Conservation (phyloP, 2,888 invertebrate genomes). For the Drosophila mulleri region DNA sequence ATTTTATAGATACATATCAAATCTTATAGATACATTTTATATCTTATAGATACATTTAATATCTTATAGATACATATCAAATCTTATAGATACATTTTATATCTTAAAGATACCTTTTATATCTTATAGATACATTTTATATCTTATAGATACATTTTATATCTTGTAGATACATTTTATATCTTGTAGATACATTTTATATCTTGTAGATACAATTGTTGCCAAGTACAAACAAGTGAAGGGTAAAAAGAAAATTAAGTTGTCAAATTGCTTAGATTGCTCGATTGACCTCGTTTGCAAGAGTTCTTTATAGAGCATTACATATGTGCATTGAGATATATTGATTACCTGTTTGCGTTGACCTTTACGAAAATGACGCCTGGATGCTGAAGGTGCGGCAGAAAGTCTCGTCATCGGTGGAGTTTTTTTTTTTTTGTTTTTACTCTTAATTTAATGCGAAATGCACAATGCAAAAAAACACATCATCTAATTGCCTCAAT, state of each 20-base stretch:
- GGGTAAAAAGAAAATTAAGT: slow-evolving; percentile 2
- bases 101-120: not conserved
- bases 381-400: slow-evolving; percentile 24
- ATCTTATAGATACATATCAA: not conserved
- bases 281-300: slow-evolving; percentile 18
- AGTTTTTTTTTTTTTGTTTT: slow-evolving; percentile 23
- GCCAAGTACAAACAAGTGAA: not conserved
- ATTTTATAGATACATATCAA: not conserved
- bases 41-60: not conserved
- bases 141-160: not conserved
- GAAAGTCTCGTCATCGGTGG: slow-evolving; percentile 23
- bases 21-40: not conserved
- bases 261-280: slow-evolving; percentile 1
- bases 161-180: not conserved
- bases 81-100: not conserved
- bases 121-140: not conserved
- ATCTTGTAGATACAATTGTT: not conserved
- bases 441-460: slow-evolving; percentile 22
- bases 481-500: slow-evolving; percentile 64
- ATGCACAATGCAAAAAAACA: not conserved
- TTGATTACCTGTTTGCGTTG: slow-evolving; percentile 23
- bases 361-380: slow-evolving; percentile 34
- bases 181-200: not conserved
- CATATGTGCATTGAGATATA: slow-evolving; percentile 18
- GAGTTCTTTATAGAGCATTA: slow-evolving; percentile 2